Percentiles rank a stretch among this genome's conserved stretches.
phyloP scores from a whole-genome alignment of 2,113 vertebrate species.

The Actenoides hombroni region DNA sequence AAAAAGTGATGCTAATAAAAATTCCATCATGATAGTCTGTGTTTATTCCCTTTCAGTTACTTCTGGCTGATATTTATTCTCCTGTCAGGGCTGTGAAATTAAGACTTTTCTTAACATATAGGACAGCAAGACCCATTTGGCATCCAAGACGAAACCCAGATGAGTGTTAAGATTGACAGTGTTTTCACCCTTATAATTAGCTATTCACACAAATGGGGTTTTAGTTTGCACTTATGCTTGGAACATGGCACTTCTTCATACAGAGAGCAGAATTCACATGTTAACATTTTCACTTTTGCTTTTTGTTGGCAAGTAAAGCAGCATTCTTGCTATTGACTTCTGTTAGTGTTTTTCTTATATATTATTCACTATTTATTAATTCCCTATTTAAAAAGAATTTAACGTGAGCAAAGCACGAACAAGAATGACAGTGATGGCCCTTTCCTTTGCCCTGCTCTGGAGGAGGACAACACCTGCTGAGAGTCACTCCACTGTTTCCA shows the following conservation, averaged over 20 bases:
- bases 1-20: slow-evolving; percentile 26
- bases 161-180: slow-evolving; percentile 58
- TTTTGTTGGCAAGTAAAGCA: slow-evolving; percentile 49
- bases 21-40: background rate
- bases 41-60: slow-evolving; percentile 20
- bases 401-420: background rate
- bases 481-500: background rate
- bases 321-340: slow-evolving; percentile 6
- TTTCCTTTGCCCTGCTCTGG: background rate
- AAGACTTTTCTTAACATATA: slow-evolving; percentile 55
- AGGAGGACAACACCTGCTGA: background rate
- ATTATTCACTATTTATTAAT: background rate
- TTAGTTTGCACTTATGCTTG: slow-evolving; percentile 58
- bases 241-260: slow-evolving; percentile 59
- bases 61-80: slow-evolving; percentile 48
- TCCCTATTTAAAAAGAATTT: background rate
- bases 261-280: slow-evolving; percentile 43
- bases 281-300: slow-evolving; percentile 53
- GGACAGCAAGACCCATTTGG: slow-evolving; percentile 51
- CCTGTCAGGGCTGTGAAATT: slow-evolving; percentile 53
- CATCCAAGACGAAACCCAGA: slow-evolving; percentile 53
- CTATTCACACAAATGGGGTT: slow-evolving; percentile 59
- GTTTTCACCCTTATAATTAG: slow-evolving; percentile 67
- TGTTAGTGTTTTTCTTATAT: background rate
- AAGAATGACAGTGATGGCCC: background rate